Evolutionary conservation across 2,888 invertebrate species (phyloP).

Genomic region (Pachliopta kotzebuea): DNA sequence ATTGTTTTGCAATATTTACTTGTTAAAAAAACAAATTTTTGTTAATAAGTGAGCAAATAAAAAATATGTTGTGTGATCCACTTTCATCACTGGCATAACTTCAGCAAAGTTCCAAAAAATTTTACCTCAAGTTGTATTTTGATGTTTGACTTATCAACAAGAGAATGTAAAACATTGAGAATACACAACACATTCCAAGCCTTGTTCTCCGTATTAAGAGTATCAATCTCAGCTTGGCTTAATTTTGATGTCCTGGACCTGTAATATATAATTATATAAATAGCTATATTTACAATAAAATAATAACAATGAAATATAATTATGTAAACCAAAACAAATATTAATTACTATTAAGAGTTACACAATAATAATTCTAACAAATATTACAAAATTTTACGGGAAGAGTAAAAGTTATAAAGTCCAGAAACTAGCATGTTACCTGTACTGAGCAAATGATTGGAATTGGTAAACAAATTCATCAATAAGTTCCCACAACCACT

Average conservation of each 20-base stretch:
- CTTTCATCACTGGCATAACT: background rate
- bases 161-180: slow-evolving; percentile 97
- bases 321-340: too few species aligned
- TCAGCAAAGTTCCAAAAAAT: background rate
- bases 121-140: slow-evolving; percentile 96
- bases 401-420: background rate
- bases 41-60: too few species aligned
- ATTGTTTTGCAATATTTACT: too few species aligned
- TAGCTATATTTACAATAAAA: background rate
- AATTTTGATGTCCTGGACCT: slow-evolving; percentile 86
- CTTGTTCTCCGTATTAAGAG: slow-evolving; percentile 89
- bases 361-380: too few species aligned
- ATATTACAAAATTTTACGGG: too few species aligned
- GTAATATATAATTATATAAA: slow-evolving; percentile 29
- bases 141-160: slow-evolving; percentile 99
- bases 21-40: too few species aligned
- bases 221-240: slow-evolving; percentile 88
- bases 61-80: background rate
- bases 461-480: slow-evolving; percentile 99
- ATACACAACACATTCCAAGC: slow-evolving; percentile 99
- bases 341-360: too few species aligned
- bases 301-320: background rate
- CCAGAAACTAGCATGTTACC: slow-evolving; percentile 59
- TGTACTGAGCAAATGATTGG: slow-evolving; percentile 93
- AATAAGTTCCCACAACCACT: slow-evolving; percentile 99